Evolutionary conservation across 2,113 vertebrate genomes (phyloP), one percentile per base, ranked within the genome.

Genomic region (Lethenteron reissneri): DNA sequence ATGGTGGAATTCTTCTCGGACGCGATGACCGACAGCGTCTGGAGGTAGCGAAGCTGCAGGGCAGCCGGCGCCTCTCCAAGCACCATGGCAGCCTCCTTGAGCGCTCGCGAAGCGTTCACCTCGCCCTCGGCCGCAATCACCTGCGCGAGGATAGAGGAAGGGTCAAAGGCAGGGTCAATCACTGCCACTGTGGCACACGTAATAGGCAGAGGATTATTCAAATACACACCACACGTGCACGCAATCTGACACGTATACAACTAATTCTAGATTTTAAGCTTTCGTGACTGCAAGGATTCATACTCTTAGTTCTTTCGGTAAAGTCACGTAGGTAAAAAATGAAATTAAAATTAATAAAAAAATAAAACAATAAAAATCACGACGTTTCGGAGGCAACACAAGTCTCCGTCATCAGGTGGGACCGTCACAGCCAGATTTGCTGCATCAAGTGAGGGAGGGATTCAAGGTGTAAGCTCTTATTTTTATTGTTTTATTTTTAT

Each of bases 31-130:
- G 74, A 71, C 9, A 78, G 74, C 2, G 77, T 77, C 74, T 77
- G 77, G 4, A 78, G 59, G 60, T 77, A 77, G 17, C 77, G 77
- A 17, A 78, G 77, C 74, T 78, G 77, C 62, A 78, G 73, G 72
- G 77, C 74, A 3, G 69, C 72, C 8, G 77, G 77, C 9, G 73
- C 57, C 9, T 73, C 71, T 1, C 74, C 71, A 56, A 77, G 76
- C 41, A 78, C 75, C 9, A 71, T 57, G 17, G 77, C 74, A 3
- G 77, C 77, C 58, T 77, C 76, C 69, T 76, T 77, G 14, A 78
- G 73, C 2, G 76, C 74, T 11, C 69, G 73, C 15, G 77, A 78
- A 25, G 76, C 77, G 13, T 77, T 76, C 77, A 75, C 74, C 71
- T 78, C 77, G 10, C 77, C 77, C 58, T 78, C 76, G 10, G 77